Conservation (phyloP, 2,797 vertebrate species). For the Emydoidea blandingii region DNA sequence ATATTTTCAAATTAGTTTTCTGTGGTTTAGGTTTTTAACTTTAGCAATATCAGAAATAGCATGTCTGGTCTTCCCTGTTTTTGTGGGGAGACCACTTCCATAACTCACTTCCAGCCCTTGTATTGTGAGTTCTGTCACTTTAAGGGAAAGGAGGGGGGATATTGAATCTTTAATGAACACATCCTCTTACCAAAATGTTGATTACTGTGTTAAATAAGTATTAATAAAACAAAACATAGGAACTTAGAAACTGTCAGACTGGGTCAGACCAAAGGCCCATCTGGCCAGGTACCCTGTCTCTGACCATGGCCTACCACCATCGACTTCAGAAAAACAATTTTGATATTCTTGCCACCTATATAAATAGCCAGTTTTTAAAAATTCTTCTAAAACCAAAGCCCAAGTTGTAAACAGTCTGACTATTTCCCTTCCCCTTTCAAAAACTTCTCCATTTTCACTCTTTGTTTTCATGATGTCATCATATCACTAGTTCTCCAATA, state of each 20-base stretch:
- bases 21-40: neutral
- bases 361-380: neutral
- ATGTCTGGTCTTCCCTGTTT: neutral
- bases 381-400: neutral
- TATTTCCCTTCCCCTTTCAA: neutral
- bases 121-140: fast-evolving
- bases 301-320: neutral
- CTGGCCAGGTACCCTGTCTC: neutral
- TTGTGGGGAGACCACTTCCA: neutral
- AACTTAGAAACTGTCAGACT: neutral
- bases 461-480: neutral
- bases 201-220: fast-evolving
- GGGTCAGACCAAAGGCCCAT: neutral
- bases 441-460: neutral
- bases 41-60: fast-evolving
- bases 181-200: fast-evolving
- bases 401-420: neutral
- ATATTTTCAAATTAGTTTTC: neutral
- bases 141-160: neutral
- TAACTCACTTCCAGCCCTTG: fast-evolving
- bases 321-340: neutral
- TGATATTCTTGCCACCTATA: neutral
- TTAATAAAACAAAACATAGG: neutral
- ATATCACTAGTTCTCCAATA: neutral
- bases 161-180: neutral